Conservation (phyloP, 2,888 invertebrate genomes). For the Scelioninae gen. 2 region DNA sequence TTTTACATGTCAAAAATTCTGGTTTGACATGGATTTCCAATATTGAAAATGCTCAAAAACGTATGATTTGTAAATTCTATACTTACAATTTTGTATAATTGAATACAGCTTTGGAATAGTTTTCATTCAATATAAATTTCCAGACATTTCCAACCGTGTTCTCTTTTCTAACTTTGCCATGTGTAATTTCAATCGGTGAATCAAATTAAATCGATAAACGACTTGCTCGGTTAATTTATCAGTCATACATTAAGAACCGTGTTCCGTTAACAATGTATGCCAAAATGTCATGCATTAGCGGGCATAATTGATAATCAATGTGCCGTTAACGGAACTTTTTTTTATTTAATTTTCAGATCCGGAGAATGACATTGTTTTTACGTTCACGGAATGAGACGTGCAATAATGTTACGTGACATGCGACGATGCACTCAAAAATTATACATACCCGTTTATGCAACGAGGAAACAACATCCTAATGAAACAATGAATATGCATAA, state of each 20-base stretch:
- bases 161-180: no score
- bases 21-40: no score
- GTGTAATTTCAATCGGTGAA: no score
- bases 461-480: slow-evolving; percentile 19
- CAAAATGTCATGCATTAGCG: slow-evolving; percentile 56
- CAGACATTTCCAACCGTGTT: no score
- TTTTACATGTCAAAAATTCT: no score
- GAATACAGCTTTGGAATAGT: no score
- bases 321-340: slow-evolving; percentile 48
- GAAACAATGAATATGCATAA: slow-evolving; percentile 34
- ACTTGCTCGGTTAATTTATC: neutral
- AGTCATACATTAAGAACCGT: neutral
- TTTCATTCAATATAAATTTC: no score
- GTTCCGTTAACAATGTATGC: slow-evolving; percentile 49
- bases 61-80: no score
- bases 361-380: slow-evolving; percentile 44
- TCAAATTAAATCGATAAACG: no score
- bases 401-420: slow-evolving; percentile 48
- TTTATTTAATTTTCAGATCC: slow-evolving; percentile 47
- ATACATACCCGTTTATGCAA: slow-evolving; percentile 13
- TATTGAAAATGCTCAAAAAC: no score
- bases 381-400: slow-evolving; percentile 52
- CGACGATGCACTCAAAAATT: slow-evolving; percentile 54
- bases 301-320: slow-evolving; percentile 52
- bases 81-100: no score